Conservation (phyloP, 2,113 vertebrate species). For the Caloenas nicobarica region DNA sequence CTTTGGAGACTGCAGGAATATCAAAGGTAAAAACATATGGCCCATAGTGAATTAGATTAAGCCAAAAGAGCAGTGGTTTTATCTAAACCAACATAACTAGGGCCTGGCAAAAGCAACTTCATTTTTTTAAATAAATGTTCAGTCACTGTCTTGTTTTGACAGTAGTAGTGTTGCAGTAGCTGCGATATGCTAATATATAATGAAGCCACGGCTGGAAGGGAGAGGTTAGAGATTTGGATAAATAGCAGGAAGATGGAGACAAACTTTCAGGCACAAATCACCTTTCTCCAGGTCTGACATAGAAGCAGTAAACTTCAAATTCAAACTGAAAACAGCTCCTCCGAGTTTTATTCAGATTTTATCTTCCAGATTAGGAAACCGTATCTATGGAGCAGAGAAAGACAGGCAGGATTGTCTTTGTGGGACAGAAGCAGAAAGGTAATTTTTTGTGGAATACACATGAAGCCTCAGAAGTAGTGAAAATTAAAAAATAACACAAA, state of each 20-base stretch:
- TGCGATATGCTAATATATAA: not conserved
- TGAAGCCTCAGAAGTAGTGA: not conserved
- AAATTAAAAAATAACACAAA: not conserved
- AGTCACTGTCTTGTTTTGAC: not conserved
- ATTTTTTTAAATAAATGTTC: not conserved
- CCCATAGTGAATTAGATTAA: not conserved
- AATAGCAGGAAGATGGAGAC: not conserved
- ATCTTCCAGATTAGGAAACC: not conserved
- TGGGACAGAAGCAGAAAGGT: not conserved
- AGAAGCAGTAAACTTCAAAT: not conserved
- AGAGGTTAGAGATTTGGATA: not conserved
- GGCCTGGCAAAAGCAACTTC: not conserved
- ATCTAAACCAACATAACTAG: not conserved
- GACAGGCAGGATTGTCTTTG: not conserved
- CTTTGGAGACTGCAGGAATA: not conserved
- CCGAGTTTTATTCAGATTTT: not conserved
- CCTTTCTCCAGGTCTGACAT: not conserved
- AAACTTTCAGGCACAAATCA: not conserved
- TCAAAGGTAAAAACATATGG: not conserved
- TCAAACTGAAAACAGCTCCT: not conserved
- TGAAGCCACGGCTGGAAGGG: not conserved
- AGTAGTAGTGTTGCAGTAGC: not conserved
- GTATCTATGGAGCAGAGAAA: not conserved
- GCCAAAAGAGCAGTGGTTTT: not conserved
- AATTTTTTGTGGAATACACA: not conserved